Evolutionary conservation across 2,113 vertebrate genomes (phyloP), one percentile per base, ranked within the genome.

Genomic region (Solea senegalensis): DNA sequence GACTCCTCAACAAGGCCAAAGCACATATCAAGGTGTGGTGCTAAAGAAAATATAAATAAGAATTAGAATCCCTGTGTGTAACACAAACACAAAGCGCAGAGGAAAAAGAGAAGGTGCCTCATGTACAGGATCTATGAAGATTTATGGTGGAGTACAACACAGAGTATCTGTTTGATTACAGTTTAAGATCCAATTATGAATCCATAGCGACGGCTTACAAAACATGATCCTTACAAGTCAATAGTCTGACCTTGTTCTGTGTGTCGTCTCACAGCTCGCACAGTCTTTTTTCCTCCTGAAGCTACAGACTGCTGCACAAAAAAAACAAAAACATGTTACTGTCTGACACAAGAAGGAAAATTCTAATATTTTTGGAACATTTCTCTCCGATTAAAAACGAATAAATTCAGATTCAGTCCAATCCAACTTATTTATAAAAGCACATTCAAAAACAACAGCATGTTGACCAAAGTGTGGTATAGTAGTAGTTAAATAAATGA

Each of bases 1-100:
- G 97, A 91, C 94, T 98, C 86, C 96, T 98, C 76, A 97, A 97
- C 92, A 98, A 98, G 95, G 96, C 96, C 95, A 97, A 97, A 96
- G 91, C 93, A 92, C 97, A 97, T 84, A 98, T 98, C 91, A 98
- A 98, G 96, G 97, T 98, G 91, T 52, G 78, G 67, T 77, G 74
- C 21, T 71, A 45, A 39, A 68, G 3, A 21, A 21, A 21, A 21
- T 21, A 21, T 21, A 21, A 21, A 21, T 21, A 21, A 21, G 21
- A 21, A 21, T 21, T 21, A 15, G 10, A 50, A 8, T 12, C 21
- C 9, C 45, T 44, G 51, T 8, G 21, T 3, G 28, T 68, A 12
- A 50, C 40, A 46, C 8, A n/a, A 64, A 52, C 15, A 43, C 8
- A 34, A 34, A 34, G 40, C 49, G n/a, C 26, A 39, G 52, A 39